phyloP scores from a whole-genome alignment of 2,888 invertebrate species.

The Melanargia galathea region DNA sequence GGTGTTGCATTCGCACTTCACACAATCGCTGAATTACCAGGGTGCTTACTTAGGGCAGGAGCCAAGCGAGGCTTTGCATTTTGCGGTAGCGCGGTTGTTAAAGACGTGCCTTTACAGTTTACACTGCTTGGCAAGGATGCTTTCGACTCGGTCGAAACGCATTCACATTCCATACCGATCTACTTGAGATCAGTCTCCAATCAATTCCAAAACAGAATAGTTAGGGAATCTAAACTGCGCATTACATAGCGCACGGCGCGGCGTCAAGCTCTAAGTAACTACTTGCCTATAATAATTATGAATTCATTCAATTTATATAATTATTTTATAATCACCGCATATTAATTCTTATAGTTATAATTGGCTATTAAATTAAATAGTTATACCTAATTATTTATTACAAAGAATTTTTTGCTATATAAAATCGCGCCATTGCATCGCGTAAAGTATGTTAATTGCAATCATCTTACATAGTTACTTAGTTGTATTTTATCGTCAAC shows the following conservation, averaged over 20 bases:
- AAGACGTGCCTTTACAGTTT: no score
- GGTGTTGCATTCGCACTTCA: no score
- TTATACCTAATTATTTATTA: background rate
- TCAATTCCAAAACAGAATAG: no score
- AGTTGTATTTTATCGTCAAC: background rate
- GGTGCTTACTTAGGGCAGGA: no score
- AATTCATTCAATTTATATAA: conserved; percentile 18
- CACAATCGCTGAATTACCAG: no score
- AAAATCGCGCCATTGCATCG: background rate
- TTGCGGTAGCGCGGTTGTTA: no score
- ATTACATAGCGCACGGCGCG: background rate
- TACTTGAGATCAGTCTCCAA: no score
- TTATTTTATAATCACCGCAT: conserved; percentile 17
- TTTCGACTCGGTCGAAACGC: no score
- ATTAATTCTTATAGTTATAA: conserved; percentile 23
- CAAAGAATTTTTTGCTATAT: background rate
- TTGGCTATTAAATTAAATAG: background rate
- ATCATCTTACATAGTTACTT: conserved; percentile 2
- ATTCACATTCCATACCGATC: no score
- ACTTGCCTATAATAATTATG: background rate
- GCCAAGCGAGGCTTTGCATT: no score
- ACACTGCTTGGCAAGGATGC: no score
- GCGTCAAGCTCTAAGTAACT: background rate
- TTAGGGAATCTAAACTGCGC: no score
- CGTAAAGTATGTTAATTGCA: conserved; percentile 6